phyloP scores from a whole-genome alignment of 2,797 vertebrate genomes.

The Alcedo atthis region DNA sequence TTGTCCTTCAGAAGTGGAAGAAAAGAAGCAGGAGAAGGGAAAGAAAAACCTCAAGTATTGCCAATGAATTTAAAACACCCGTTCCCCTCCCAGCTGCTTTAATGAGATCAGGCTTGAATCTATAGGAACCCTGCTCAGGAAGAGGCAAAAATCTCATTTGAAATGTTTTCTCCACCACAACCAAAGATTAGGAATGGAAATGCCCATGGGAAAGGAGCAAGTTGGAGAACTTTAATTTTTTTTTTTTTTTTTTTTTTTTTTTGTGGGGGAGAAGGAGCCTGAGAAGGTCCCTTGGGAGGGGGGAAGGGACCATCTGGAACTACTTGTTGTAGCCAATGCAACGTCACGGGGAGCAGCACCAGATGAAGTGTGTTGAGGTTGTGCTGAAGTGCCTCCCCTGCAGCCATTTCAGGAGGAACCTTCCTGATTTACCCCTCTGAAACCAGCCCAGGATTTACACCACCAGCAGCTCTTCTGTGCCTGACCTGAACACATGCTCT shows the following conservation, averaged over 20 bases:
- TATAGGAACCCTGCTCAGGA: neutral
- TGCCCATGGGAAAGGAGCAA: neutral
- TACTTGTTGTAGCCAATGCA: fast-evolving
- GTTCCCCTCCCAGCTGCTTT: neutral
- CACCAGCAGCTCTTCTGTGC: fast-evolving
- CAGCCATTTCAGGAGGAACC: fast-evolving
- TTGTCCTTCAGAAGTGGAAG: constrained; percentile 40
- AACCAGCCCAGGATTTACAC: neutral
- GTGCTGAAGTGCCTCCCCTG: neutral
- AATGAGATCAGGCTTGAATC: neutral
- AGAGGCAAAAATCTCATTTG: neutral
- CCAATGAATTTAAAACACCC: constrained; percentile 26
- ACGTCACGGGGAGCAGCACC: fast-evolving
- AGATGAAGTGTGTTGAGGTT: fast-evolving
- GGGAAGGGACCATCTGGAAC: neutral
- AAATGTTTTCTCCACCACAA: neutral
- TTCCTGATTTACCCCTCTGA: neutral
- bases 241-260: neutral
- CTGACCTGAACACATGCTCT: neutral
- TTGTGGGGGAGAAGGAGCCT: neutral
- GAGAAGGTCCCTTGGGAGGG: neutral
- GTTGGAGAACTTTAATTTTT: neutral
- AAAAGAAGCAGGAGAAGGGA: neutral
- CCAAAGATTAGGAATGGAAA: neutral
- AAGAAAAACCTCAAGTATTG: neutral